A percentile compares a stretch with the other conserved stretches of the same genome.
phyloP scores from a whole-genome alignment of 1,140 invertebrate genomes.

The Cydia strobilella region DNA sequence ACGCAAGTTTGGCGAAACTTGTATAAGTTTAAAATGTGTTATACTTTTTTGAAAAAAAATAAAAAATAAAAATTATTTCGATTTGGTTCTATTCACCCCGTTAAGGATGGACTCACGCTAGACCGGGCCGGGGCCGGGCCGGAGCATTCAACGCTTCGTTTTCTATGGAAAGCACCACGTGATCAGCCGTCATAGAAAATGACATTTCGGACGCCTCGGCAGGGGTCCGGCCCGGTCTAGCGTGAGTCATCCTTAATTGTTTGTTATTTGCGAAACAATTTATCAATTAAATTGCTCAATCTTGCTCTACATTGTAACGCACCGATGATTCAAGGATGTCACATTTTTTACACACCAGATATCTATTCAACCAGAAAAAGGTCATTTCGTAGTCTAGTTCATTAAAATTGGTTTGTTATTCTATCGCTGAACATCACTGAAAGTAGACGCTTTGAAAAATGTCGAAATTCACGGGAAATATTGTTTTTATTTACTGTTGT shows the following conservation, averaged over 20 bases:
- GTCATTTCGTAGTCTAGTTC: slow-evolving; percentile 43
- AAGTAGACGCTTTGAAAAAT: slow-evolving; percentile 30
- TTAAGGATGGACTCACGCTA: too few relatives aligned
- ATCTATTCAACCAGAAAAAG: slow-evolving; percentile 46
- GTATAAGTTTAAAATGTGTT: too few relatives aligned
- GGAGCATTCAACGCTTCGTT: too few relatives aligned
- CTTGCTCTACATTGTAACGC: slow-evolving; percentile 39
- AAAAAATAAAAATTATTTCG: too few relatives aligned
- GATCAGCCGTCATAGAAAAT: too few relatives aligned
- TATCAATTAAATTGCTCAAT: slow-evolving; percentile 24
- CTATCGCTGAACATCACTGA: background rate
- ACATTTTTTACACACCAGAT: slow-evolving; percentile 52
- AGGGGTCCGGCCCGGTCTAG: too few relatives aligned
- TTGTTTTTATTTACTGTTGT: slow-evolving; percentile 41
- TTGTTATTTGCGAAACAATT: slow-evolving; percentile 15
- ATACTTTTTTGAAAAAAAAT: too few relatives aligned
- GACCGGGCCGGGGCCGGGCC: too few relatives aligned
- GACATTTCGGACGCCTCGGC: too few relatives aligned
- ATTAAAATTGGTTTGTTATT: background rate
- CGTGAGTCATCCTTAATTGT: too few relatives aligned
- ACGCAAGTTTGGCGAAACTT: too few relatives aligned
- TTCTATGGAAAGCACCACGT: too few relatives aligned
- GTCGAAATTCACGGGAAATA: slow-evolving; percentile 35
- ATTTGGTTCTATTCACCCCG: background rate
- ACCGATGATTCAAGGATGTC: slow-evolving; percentile 56